Conservation (phyloP, 2,888 invertebrate species). For the Drosophila putrida region DNA sequence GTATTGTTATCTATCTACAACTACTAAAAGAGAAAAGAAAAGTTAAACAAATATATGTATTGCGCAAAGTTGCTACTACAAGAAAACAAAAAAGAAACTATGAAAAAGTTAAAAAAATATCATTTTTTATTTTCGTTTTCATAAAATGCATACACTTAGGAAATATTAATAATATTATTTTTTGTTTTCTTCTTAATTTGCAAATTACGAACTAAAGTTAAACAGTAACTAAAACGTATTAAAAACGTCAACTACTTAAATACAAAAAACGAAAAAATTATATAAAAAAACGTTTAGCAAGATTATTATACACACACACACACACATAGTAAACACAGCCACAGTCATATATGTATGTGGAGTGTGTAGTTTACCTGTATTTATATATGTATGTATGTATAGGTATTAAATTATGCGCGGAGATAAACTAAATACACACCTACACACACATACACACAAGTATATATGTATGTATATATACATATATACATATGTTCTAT, state of each 20-base stretch:
- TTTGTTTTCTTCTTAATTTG: slow-evolving; percentile 28
- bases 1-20: slow-evolving; percentile 71
- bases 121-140: slow-evolving; percentile 9
- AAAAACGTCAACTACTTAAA: slow-evolving; percentile 44
- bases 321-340: background rate
- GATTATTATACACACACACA: slow-evolving; percentile 29
- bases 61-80: slow-evolving; percentile 45
- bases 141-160: slow-evolving; percentile 4
- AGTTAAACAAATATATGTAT: slow-evolving; percentile 49
- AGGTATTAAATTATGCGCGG: slow-evolving; percentile 33
- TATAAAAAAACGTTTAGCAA: slow-evolving; percentile 43
- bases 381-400: slow-evolving; percentile 49
- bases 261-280: slow-evolving; percentile 23
- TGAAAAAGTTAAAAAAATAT: slow-evolving; percentile 11
- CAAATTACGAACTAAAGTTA: slow-evolving; percentile 40
- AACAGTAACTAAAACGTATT: slow-evolving; percentile 44
- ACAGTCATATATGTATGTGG: slow-evolving; percentile 3
- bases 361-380: slow-evolving; percentile 40
- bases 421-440: slow-evolving; percentile 31
- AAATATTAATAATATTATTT: slow-evolving; percentile 2
- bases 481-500: slow-evolving; percentile 17
- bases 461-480: slow-evolving; percentile 17
- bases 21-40: slow-evolving; percentile 45
- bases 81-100: slow-evolving; percentile 29
- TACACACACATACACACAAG: slow-evolving; percentile 22